Conservation (phyloP, 37 sponge, comb jelly and placozoan genomes). For the Cliona cf. orientalis region DNA sequence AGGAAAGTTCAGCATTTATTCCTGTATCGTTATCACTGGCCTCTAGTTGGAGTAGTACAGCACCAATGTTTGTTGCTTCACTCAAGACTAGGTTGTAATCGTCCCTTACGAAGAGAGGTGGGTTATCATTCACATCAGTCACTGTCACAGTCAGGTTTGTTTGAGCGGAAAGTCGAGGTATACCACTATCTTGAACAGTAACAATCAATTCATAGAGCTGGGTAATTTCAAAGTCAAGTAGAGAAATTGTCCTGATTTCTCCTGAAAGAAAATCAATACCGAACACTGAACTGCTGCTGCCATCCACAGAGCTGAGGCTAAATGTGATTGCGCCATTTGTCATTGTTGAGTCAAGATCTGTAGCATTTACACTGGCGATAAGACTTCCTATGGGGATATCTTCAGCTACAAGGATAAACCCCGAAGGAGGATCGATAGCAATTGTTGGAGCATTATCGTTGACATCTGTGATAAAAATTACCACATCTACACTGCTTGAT, state of each 20-base stretch:
- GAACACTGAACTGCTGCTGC: not conserved
- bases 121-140: conserved; percentile 55
- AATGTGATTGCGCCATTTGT: conserved; percentile 12
- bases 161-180: conserved; percentile 48
- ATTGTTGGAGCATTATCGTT: conserved; percentile 54
- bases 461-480: conserved; percentile 37
- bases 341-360: not conserved
- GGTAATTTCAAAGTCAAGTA: conserved; percentile 29
- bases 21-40: conserved; percentile 37
- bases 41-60: conserved; percentile 1
- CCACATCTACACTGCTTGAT: conserved; percentile 28
- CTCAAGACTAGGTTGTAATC: conserved; percentile 14
- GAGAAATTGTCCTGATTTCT: not conserved
- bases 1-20: conserved; percentile 23
- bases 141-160: conserved; percentile 7
- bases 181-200: conserved; percentile 49
- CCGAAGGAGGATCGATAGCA: not conserved
- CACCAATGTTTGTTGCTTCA: conserved; percentile 29
- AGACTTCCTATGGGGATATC: conserved; percentile 6
- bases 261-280: conserved; percentile 23
- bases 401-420: conserved; percentile 1
- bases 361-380: conserved; percentile 1
- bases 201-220: conserved; percentile 40
- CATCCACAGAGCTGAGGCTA: not conserved
- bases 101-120: conserved; percentile 41